Evolutionary conservation across 2,113 vertebrate genomes (phyloP).

Genomic region (Ursus arctos): DNA sequence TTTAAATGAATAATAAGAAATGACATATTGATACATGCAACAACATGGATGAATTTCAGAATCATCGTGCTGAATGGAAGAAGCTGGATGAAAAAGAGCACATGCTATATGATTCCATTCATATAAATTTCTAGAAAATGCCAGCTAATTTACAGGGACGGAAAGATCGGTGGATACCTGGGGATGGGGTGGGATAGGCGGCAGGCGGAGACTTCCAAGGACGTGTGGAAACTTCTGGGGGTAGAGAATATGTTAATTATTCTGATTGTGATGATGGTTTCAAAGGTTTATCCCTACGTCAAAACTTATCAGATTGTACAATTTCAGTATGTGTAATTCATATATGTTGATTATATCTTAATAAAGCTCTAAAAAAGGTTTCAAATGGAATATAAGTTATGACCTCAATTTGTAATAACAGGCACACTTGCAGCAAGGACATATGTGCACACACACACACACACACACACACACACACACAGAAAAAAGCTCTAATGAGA

Average conservation of each 20-base stretch:
- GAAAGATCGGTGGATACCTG: not conserved
- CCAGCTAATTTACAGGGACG: not conserved
- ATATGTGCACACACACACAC: too few relatives aligned
- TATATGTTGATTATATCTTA: not conserved
- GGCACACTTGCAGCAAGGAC: not conserved
- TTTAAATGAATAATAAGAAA: not conserved
- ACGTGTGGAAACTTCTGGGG: not conserved
- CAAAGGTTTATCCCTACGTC: not conserved
- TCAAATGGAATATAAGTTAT: not conserved
- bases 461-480: too few relatives aligned
- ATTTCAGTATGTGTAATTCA: not conserved
- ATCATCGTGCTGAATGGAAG: not conserved
- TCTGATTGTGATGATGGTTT: not conserved
- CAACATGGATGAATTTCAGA: not conserved
- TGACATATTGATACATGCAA: not conserved
- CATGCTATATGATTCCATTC: not conserved
- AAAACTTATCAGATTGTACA: not conserved
- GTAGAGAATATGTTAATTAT: not conserved
- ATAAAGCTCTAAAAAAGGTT: not conserved
- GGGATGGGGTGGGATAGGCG: not conserved
- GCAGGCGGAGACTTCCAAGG: not conserved
- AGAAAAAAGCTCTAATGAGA: not conserved
- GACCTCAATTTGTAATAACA: not conserved
- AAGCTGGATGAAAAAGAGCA: not conserved
- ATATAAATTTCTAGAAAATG: not conserved